Conservation (phyloP, 2,113 vertebrate genomes). For the Craseonycteris thonglongyai region DNA sequence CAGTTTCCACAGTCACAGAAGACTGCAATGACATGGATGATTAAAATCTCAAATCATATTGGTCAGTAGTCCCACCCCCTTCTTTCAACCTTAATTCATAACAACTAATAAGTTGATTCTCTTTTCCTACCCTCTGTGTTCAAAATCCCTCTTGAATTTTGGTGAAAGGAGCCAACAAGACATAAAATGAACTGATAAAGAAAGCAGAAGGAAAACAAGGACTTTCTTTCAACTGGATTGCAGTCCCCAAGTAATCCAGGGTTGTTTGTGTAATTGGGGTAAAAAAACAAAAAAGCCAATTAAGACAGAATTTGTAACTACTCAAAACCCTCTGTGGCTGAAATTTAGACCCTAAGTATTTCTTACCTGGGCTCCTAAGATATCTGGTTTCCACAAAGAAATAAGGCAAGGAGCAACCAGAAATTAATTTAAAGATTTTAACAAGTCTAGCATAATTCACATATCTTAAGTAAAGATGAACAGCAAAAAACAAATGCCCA, state of each 20-base stretch:
- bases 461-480: not conserved
- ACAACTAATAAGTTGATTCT: not conserved
- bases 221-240: not conserved
- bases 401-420: not conserved
- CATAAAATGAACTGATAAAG: not conserved
- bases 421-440: not conserved
- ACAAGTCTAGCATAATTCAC: not conserved
- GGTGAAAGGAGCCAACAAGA: not conserved
- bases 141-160: not conserved
- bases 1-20: not conserved
- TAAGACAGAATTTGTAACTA: not conserved
- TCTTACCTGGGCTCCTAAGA: not conserved
- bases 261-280: not conserved
- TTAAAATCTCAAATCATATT: not conserved
- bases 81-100: not conserved
- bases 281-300: conserved; percentile 6
- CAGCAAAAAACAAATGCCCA: not conserved
- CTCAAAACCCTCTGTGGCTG: not conserved
- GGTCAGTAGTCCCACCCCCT: not conserved
- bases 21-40: not conserved
- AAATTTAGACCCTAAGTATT: not conserved
- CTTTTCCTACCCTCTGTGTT: not conserved
- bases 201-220: not conserved
- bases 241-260: not conserved
- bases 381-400: not conserved